Percentiles rank a stretch among this genome's conserved stretches.
Evolutionary conservation across 2,797 vertebrate genomes (phyloP).

Genomic region (Microchirus variegatus): DNA sequence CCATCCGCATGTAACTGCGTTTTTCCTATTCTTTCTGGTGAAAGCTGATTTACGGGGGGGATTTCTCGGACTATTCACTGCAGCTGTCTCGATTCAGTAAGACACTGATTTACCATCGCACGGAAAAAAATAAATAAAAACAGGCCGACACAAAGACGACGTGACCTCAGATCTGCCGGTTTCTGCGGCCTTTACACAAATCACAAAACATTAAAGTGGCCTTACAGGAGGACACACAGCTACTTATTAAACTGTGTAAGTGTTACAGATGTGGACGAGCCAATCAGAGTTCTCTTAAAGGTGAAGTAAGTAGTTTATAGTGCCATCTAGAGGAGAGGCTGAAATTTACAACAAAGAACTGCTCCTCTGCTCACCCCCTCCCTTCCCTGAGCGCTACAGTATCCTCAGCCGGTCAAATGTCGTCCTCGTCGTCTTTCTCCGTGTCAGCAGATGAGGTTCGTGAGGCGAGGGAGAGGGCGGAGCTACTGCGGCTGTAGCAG

Average conservation of each 20-base stretch:
- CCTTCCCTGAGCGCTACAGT: too few species aligned
- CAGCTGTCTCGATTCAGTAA: constrained; percentile 33
- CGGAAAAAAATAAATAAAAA: background rate
- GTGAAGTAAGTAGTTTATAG: too few species aligned
- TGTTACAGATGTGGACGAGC: constrained; percentile 21
- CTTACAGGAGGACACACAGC: constrained; percentile 21
- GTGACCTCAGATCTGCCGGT: constrained; percentile 33
- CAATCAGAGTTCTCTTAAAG: constrained; percentile 41
- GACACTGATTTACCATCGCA: constrained; percentile 23
- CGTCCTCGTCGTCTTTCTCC: too few species aligned
- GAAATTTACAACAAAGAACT: too few species aligned
- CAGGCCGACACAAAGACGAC: constrained; percentile 24
- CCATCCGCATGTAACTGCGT: constrained; percentile 56
- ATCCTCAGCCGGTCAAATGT: too few species aligned
- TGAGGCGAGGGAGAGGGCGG: too few species aligned
- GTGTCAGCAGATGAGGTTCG: too few species aligned
- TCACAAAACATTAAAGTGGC: constrained; percentile 29
- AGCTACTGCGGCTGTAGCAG: too few species aligned
- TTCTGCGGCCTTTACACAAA: constrained; percentile 52
- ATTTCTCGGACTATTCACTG: constrained; percentile 33
- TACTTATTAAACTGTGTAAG: constrained; percentile 25
- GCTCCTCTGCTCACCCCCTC: too few species aligned
- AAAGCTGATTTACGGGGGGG: constrained; percentile 40
- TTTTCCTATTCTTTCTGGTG: constrained; percentile 51
- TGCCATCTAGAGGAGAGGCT: too few species aligned